These are phyloP conservation scores for Drosophila bocki DNA, from an alignment of 1,140 invertebrate species.

Conservation along the genomic window DNA sequence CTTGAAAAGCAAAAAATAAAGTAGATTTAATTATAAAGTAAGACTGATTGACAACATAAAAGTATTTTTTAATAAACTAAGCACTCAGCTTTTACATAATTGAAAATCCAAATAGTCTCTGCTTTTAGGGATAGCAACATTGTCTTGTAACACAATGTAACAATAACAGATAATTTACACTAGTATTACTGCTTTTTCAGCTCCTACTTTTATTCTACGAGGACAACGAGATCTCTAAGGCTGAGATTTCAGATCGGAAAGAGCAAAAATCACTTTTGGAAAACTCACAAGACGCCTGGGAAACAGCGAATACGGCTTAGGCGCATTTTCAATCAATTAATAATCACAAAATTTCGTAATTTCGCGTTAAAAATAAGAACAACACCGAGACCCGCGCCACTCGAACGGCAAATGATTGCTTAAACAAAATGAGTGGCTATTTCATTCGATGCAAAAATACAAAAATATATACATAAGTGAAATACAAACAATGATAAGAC, in stretches of 20 bases:
- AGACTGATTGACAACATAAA: neutral
- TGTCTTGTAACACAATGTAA: neutral
- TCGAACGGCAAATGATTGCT: conserved; percentile 36
- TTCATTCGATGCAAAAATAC: conserved; percentile 34
- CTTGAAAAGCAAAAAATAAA: neutral
- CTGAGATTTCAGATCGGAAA: conserved; percentile 17
- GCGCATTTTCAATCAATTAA: conserved; percentile 44
- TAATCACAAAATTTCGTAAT: conserved; percentile 48
- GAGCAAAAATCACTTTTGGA: neutral
- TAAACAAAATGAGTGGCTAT: conserved; percentile 30
- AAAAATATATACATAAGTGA: conserved; percentile 35
- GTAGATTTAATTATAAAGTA: neutral
- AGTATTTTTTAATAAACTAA: neutral
- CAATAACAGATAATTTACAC: neutral
- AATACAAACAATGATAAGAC: conserved; percentile 47
- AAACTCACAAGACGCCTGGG: conserved; percentile 58
- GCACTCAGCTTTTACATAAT: neutral
- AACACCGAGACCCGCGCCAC: conserved; percentile 8
- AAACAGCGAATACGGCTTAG: conserved; percentile 40
- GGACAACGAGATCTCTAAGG: neutral
- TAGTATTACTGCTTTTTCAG: neutral
- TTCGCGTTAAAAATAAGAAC: conserved; percentile 39
- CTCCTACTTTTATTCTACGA: neutral
- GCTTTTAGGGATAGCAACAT: neutral
- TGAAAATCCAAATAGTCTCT: neutral